Percentiles rank a stretch among this genome's conserved stretches.
These are phyloP conservation scores for Leptothorax acervorum DNA, from an alignment of 2,888 invertebrate species.

Conservation along the genomic window DNA sequence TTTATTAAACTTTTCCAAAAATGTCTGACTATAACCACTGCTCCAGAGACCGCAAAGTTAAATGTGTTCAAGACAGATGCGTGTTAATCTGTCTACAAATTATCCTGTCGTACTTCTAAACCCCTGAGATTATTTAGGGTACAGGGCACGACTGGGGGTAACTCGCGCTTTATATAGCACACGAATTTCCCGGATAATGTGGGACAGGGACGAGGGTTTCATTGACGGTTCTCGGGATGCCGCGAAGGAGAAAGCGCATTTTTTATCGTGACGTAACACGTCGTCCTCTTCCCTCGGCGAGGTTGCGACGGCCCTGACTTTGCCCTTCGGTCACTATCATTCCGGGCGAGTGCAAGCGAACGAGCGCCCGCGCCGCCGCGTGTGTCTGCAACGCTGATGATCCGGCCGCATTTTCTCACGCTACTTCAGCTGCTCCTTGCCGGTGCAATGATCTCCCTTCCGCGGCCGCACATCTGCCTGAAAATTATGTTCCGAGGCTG, in stretches of 20 bases:
- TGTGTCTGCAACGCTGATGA: slow-evolving; percentile 48
- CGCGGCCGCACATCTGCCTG: slow-evolving; percentile 73
- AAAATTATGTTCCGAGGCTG: slow-evolving; percentile 67
- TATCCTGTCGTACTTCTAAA: neutral
- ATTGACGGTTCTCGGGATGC: neutral
- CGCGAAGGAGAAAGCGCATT: neutral
- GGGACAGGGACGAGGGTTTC: neutral
- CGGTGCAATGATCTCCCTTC: slow-evolving; percentile 74
- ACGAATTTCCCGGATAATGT: neutral
- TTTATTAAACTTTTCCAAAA: neutral
- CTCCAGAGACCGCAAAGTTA: neutral
- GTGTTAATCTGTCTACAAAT: slow-evolving; percentile 8
- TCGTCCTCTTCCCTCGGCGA: neutral
- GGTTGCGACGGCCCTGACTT: slow-evolving; percentile 68
- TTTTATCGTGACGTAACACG: neutral
- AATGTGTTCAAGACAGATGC: neutral
- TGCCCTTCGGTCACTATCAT: slow-evolving; percentile 70
- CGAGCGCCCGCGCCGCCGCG: slow-evolving; percentile 25
- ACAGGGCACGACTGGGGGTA: neutral
- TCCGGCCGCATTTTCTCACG: slow-evolving; percentile 75
- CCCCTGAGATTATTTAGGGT: neutral
- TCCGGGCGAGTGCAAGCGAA: neutral
- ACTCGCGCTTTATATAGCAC: neutral
- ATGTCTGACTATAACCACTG: neutral
- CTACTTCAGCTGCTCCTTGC: slow-evolving; percentile 75